Percentiles rank a stretch among this genome's conserved stretches.
phyloP scores from a whole-genome alignment of 2,888 invertebrate species.

The Drosophila longiperda region DNA sequence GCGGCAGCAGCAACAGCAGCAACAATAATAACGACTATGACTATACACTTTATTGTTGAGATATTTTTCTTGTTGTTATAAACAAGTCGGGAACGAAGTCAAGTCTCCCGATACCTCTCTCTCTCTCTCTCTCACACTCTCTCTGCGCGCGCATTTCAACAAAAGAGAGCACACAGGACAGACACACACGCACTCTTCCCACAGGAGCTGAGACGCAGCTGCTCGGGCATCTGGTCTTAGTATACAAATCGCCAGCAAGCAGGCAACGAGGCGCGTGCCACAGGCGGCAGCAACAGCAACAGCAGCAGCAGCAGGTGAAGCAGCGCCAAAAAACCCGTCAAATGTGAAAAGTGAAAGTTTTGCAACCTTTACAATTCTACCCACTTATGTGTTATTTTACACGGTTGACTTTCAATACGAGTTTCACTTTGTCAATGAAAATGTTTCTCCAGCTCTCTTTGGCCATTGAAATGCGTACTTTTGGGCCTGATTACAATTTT shows the following conservation, averaged over 20 bases:
- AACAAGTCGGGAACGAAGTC: conserved; percentile 57
- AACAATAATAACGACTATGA: conserved; percentile 23
- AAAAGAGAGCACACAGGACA: conserved; percentile 31
- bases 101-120: conserved; percentile 37
- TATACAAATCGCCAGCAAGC: conserved; percentile 65
- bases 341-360: conserved; percentile 67
- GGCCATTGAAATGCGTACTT: not conserved
- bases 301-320: conserved; percentile 32
- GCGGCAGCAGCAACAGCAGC: conserved; percentile 40
- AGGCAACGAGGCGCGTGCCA: conserved; percentile 50
- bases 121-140: conserved; percentile 16
- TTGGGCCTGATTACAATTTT: conserved; percentile 6
- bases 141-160: conserved; percentile 68
- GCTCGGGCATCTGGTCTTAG: conserved; percentile 67
- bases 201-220: conserved; percentile 71
- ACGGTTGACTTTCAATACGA: conserved; percentile 19
- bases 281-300: conserved; percentile 21
- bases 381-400: conserved; percentile 50
- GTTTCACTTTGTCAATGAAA: not conserved
- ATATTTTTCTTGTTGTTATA: conserved; percentile 57
- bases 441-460: not conserved
- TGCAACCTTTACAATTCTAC: conserved; percentile 25
- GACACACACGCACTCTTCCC: conserved; percentile 54
- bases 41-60: conserved; percentile 30
- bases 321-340: conserved; percentile 55